These are phyloP conservation scores for Watsonalla binaria DNA, from an alignment of 2,888 invertebrate species.

Conservation along the genomic window DNA sequence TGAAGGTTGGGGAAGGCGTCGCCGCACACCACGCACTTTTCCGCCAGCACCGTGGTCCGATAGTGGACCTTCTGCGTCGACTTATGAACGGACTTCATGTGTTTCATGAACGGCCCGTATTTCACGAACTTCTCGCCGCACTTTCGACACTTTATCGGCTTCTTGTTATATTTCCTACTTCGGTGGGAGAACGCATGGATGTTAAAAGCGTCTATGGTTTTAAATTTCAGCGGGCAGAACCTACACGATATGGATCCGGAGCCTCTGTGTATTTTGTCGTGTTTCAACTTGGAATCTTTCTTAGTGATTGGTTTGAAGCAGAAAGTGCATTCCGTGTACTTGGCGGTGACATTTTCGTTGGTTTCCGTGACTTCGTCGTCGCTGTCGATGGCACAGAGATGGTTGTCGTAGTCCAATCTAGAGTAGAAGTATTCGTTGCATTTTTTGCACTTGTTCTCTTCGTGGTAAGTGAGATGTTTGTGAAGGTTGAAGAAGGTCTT, in stretches of 20 bases:
- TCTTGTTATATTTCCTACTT: conserved; percentile 64
- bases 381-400: conserved; percentile 67
- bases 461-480: conserved; percentile 64
- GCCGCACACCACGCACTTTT: conserved; percentile 79
- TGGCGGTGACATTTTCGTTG: conserved; percentile 26
- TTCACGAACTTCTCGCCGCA: conserved; percentile 66
- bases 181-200: conserved; percentile 72
- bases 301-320: conserved; percentile 70
- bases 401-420: conserved; percentile 56
- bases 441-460: conserved; percentile 69
- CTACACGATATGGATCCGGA: conserved; percentile 72
- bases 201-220: conserved; percentile 70
- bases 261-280: conserved; percentile 57
- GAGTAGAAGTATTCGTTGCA: conserved; percentile 71
- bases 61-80: conserved; percentile 62
- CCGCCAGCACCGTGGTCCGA: conserved; percentile 62
- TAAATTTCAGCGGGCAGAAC: conserved; percentile 69
- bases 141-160: conserved; percentile 63
- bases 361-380: conserved; percentile 49
- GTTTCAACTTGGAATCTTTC: conserved; percentile 50
- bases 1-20: conserved; percentile 79
- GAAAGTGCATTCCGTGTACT: conserved; percentile 66
- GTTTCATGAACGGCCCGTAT: conserved; percentile 67
- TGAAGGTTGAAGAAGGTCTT: conserved; percentile 68
- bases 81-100: conserved; percentile 62